These are phyloP conservation scores for Hipparchia semele DNA, from an alignment of 2,888 invertebrate species.

Conservation along the genomic window DNA sequence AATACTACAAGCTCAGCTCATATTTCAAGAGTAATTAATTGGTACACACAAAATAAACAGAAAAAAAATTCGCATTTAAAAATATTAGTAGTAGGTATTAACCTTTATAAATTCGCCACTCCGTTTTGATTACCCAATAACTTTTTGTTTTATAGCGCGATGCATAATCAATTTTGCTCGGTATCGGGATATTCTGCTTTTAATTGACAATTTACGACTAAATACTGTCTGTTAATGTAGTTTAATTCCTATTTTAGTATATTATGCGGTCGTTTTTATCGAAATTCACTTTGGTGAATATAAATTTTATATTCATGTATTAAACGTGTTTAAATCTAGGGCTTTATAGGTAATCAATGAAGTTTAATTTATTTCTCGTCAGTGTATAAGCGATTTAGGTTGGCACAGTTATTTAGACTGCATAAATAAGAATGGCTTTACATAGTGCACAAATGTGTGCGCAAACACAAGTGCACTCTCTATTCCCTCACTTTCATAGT, in stretches of 20 bases:
- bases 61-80: not conserved
- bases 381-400: too few relatives aligned
- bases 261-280: conserved; percentile 14
- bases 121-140: conserved; percentile 9
- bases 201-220: conserved; percentile 29
- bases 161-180: conserved; percentile 26
- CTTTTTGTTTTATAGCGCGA: conserved; percentile 21
- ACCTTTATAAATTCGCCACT: conserved; percentile 7
- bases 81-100: not conserved
- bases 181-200: conserved; percentile 24
- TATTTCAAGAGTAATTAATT: too few relatives aligned
- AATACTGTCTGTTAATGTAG: conserved; percentile 31
- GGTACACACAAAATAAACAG: too few relatives aligned
- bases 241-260: conserved; percentile 22
- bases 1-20: too few relatives aligned
- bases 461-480: too few relatives aligned
- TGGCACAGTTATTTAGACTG: too few relatives aligned
- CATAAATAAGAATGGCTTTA: too few relatives aligned
- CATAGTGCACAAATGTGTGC: too few relatives aligned
- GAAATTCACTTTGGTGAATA: conserved; percentile 1
- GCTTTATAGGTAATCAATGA: conserved; percentile 3
- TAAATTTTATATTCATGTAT: conserved; percentile 16
- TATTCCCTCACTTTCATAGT: too few relatives aligned
- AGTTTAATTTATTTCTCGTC: not conserved
- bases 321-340: not conserved